Conservation (phyloP, 2,113 vertebrate genomes). For the Oriolus oriolus region DNA sequence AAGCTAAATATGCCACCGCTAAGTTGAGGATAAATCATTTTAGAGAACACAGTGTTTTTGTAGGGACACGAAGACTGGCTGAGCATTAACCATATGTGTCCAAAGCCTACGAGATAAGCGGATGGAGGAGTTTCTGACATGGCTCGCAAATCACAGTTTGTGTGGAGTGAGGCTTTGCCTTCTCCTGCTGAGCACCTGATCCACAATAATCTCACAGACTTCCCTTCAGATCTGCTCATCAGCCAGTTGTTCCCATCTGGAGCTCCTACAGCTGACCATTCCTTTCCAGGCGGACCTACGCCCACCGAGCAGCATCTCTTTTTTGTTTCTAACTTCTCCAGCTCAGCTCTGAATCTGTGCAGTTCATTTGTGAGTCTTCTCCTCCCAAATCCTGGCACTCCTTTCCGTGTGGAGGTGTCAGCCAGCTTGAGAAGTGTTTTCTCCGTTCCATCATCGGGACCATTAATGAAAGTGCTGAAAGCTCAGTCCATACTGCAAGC, state of each 20-base stretch:
- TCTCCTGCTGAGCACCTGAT: neutral
- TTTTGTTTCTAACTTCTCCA: neutral
- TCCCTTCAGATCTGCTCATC: neutral
- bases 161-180: neutral
- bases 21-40: neutral
- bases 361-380: neutral
- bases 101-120: neutral
- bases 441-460: neutral
- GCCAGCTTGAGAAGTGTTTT: slow-evolving; percentile 8
- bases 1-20: neutral
- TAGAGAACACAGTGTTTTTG: neutral
- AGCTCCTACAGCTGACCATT: neutral
- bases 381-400: neutral
- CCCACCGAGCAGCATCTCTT: neutral
- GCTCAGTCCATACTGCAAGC: neutral
- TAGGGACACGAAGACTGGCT: neutral
- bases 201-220: neutral
- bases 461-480: slow-evolving; percentile 26
- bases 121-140: neutral
- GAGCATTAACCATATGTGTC: neutral
- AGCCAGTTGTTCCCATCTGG: neutral
- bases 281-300: neutral
- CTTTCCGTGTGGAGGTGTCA: neutral
- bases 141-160: neutral
- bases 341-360: neutral